These are phyloP conservation scores for Cactoblastis cactorum DNA, from an alignment of 2,888 invertebrate species.

Conservation along the genomic window DNA sequence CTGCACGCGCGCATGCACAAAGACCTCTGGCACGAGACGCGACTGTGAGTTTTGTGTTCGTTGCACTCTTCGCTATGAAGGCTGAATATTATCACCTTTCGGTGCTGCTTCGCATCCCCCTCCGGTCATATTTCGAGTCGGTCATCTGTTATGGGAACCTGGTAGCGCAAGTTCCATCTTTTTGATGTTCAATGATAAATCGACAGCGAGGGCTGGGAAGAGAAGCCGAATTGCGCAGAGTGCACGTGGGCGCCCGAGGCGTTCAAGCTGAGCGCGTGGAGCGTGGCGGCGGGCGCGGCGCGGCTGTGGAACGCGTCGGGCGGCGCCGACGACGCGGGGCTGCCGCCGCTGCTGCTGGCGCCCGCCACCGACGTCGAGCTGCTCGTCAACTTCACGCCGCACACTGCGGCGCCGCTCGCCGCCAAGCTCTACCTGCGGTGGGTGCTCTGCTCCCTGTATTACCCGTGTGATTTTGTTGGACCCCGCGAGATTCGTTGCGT, in stretches of 20 bases:
- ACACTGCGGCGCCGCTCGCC: constrained; percentile 56
- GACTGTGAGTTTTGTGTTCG: neutral
- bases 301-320: constrained; percentile 21
- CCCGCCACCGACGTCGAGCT: constrained; percentile 74
- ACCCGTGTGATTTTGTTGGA: too few species aligned
- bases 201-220: constrained; percentile 22
- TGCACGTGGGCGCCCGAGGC: constrained; percentile 34
- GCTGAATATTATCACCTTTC: too few species aligned
- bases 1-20: constrained; percentile 72
- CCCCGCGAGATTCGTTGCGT: too few species aligned
- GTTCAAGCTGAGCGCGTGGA: constrained; percentile 45
- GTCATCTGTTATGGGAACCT: too few species aligned
- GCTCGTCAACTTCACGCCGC: constrained; percentile 64
- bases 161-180: too few species aligned
- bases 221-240: constrained; percentile 17
- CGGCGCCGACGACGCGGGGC: constrained; percentile 18
- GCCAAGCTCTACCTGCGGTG: constrained; percentile 74
- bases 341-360: constrained; percentile 66
- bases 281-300: constrained; percentile 29
- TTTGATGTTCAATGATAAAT: too few species aligned
- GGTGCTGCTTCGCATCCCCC: too few species aligned
- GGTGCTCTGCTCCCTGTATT: too few species aligned
- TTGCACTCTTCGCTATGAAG: too few species aligned
- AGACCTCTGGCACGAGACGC: constrained; percentile 23
- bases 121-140: too few species aligned